These are phyloP conservation scores for Nothura maculosa DNA, from an alignment of 2,797 vertebrate species.

Conservation along the genomic window DNA sequence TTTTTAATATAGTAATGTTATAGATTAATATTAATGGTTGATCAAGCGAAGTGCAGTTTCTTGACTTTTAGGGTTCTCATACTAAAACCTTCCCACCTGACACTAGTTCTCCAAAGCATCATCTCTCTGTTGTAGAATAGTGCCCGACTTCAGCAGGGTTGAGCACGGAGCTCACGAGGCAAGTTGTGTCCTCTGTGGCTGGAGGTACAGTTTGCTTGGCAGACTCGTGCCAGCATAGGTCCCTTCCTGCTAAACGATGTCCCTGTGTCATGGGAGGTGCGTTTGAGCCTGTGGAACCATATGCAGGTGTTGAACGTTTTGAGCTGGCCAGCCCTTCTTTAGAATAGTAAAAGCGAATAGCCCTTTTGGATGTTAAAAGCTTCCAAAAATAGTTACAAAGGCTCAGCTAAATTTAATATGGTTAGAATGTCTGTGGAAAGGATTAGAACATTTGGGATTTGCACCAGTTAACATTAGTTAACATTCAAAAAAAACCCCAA, in stretches of 20 bases:
- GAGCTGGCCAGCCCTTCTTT: conserved; percentile 6
- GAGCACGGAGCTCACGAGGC: background rate
- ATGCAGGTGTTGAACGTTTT: background rate
- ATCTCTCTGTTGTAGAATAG: background rate
- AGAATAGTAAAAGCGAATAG: conserved; percentile 36
- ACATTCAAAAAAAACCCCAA: background rate
- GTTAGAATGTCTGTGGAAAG: conserved; percentile 58
- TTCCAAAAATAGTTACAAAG: conserved; percentile 64
- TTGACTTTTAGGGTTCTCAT: background rate
- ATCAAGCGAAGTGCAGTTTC: background rate
- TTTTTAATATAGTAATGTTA: background rate
- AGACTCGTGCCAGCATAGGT: accelerated
- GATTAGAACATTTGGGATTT: conserved; percentile 67
- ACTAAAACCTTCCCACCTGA: background rate
- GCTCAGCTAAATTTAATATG: conserved; percentile 66
- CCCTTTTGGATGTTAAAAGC: conserved; percentile 59
- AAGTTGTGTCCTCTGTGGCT: background rate
- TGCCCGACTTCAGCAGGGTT: background rate
- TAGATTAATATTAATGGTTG: background rate
- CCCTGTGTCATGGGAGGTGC: background rate
- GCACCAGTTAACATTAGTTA: conserved; percentile 50
- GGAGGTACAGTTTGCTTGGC: background rate
- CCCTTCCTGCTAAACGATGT: background rate
- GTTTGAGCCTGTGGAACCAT: background rate
- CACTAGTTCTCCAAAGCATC: background rate